Evolutionary conservation across 2,797 vertebrate species (phyloP).

Genomic region (Toxotes lorentzi): DNA sequence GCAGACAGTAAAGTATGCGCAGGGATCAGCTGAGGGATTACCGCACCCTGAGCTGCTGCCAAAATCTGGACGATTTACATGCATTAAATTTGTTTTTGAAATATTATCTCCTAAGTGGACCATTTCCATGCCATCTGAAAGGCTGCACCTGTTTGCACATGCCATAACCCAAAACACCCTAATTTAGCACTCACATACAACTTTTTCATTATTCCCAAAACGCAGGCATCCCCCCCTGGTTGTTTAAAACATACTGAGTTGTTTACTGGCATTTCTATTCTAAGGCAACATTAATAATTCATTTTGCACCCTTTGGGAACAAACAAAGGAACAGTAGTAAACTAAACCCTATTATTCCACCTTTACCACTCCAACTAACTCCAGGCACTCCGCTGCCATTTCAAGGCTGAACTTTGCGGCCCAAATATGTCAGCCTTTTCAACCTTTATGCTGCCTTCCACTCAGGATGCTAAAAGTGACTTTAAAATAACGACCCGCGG

Average conservation of each 20-base stretch:
- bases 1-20: conserved; percentile 41
- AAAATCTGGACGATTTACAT: conserved; percentile 44
- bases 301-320: conserved; percentile 52
- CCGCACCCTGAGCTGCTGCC: conserved; percentile 29
- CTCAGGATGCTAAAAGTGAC: conserved; percentile 40
- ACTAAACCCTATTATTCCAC: conserved; percentile 61
- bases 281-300: conserved; percentile 75
- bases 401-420: conserved; percentile 62
- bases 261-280: conserved; percentile 69
- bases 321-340: conserved; percentile 54
- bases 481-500: conserved; percentile 46
- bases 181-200: conserved; percentile 56
- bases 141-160: conserved; percentile 54
- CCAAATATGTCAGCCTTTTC: conserved; percentile 72
- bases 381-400: conserved; percentile 50
- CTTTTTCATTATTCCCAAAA: conserved; percentile 51
- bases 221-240: conserved; percentile 19
- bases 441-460: conserved; percentile 51
- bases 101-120: conserved; percentile 52
- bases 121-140: conserved; percentile 30
- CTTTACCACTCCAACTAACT: conserved; percentile 60
- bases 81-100: conserved; percentile 63
- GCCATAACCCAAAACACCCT: conserved; percentile 39
- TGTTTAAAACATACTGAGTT: conserved; percentile 57
- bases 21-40: conserved; percentile 59